phyloP scores from a whole-genome alignment of 1,140 invertebrate species.

The Lanistes nyassanus region DNA sequence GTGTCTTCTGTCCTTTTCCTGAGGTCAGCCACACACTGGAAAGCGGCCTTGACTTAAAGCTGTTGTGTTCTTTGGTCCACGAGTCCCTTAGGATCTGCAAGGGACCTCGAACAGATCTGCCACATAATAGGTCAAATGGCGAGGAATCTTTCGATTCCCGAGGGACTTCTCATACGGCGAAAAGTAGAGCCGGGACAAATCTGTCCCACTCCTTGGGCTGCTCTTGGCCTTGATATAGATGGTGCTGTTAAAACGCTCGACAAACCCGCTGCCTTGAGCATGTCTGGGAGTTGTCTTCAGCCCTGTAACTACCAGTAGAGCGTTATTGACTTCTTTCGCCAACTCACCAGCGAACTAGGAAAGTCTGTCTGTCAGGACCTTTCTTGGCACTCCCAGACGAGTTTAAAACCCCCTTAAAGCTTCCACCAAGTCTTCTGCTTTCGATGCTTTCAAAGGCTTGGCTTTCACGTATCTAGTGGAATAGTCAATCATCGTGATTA shows the following conservation, averaged over 20 bases:
- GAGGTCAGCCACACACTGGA: too few species aligned
- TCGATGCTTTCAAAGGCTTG: too few species aligned
- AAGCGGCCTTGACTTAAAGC: too few species aligned
- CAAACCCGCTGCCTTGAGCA: slow-evolving; percentile 50
- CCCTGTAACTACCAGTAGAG: slow-evolving; percentile 40
- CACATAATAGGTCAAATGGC: slow-evolving; percentile 55
- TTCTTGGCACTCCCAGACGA: slow-evolving; percentile 63
- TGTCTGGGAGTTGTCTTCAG: slow-evolving; percentile 49
- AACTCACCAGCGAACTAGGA: slow-evolving; percentile 63
- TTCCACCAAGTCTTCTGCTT: too few species aligned
- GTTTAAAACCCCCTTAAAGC: slow-evolving; percentile 60
- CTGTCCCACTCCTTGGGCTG: slow-evolving; percentile 57
- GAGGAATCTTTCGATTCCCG: slow-evolving; percentile 46
- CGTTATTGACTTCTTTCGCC: slow-evolving; percentile 36
- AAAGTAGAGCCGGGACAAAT: slow-evolving; percentile 45
- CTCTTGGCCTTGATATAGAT: slow-evolving; percentile 43
- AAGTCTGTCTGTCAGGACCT: slow-evolving; percentile 66
- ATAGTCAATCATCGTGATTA: too few species aligned
- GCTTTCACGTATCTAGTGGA: too few species aligned
- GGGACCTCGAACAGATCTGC: slow-evolving; percentile 45
- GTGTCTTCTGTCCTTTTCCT: too few species aligned
- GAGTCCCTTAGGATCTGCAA: slow-evolving; percentile 43
- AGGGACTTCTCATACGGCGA: slow-evolving; percentile 51
- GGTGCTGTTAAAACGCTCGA: slow-evolving; percentile 45
- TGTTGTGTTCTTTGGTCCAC: slow-evolving; percentile 41